Conservation (phyloP, 2,888 invertebrate genomes). For the Drosophila macrothrix region DNA sequence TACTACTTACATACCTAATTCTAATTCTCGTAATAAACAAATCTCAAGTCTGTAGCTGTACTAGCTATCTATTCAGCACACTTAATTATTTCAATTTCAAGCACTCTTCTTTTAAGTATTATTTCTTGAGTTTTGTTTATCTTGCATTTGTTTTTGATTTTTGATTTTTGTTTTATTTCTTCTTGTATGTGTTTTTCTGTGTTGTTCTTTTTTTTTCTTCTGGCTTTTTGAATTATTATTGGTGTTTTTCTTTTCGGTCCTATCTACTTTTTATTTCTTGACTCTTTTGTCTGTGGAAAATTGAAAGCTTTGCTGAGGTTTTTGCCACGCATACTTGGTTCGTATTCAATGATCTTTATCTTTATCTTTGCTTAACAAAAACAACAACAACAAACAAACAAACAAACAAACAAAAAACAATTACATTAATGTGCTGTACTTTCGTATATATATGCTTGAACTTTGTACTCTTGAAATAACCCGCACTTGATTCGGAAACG, state of each 20-base stretch:
- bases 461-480: background rate
- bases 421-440: slow-evolving; percentile 35
- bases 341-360: slow-evolving; percentile 70
- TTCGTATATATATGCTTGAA: slow-evolving; percentile 19
- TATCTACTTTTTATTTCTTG: slow-evolving; percentile 38
- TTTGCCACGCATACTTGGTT: slow-evolving; percentile 84
- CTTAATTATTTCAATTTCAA: slow-evolving; percentile 3
- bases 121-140: slow-evolving; percentile 9
- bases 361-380: slow-evolving; percentile 26
- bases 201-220: background rate
- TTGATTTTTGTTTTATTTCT: background rate
- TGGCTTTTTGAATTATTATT: slow-evolving; percentile 36
- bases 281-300: slow-evolving; percentile 40
- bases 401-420: slow-evolving; percentile 7
- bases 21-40: slow-evolving; percentile 1
- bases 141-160: background rate
- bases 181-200: background rate
- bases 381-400: background rate
- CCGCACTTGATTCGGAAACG: background rate
- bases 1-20: background rate
- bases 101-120: slow-evolving; percentile 3
- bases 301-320: slow-evolving; percentile 84
- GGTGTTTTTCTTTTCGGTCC: slow-evolving; percentile 46
- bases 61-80: slow-evolving; percentile 8
- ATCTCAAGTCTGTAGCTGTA: background rate